Base-by-base conservation (phyloP, 1,140 invertebrate genomes). In the Nomia melanderi region DNA sequence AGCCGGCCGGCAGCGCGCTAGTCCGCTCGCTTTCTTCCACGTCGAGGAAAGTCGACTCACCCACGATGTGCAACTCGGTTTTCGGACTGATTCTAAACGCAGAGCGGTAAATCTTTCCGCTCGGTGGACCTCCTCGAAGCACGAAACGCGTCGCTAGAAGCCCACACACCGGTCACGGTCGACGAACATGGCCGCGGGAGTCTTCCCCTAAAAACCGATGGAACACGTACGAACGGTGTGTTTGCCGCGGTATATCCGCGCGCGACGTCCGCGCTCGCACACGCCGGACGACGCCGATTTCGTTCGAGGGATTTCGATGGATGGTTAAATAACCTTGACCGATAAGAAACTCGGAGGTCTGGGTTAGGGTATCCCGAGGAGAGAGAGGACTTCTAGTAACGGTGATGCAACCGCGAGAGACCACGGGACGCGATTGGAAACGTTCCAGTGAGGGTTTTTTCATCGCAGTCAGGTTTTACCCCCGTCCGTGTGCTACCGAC, bases 111-210 rank as follows among this genome's bases (percentile, higher is more conserved):
- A 89, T 89, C 88, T 87, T 71, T 78, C 57, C 39, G 67, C 70
- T 81, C 53, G 50, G 66, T 66, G 70, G 87, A 89, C 86, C 87
- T 88, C 86, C 85, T 87, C 85, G 79, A 86, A 88, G 84, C 79
- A 25, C 60, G 44, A 54, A 11, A 50, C 25, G 23, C 20, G 27
- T n/a, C 47, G 41, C 27, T 20, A 25, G 27, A 31, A 31, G 41
- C 20, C 25, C 23, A 41, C 41, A 64, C 25, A 63, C 60, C 54
- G 64, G n/a, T 20, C n/a, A 7, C 54, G 64, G n/a, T 20, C n/a
- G 6, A 50, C 17, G 47, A 50, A 50, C 73, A 36, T 29, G 76
- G 33, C 41, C 41, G 76, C 79, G 27, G 47, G 62, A 50, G 76
- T 63, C 62, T 67, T 47, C 56, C 47, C 54, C 67, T 27, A 62